Conservation (phyloP, 1,140 invertebrate species). For the Leptestheria dahalacensis region DNA sequence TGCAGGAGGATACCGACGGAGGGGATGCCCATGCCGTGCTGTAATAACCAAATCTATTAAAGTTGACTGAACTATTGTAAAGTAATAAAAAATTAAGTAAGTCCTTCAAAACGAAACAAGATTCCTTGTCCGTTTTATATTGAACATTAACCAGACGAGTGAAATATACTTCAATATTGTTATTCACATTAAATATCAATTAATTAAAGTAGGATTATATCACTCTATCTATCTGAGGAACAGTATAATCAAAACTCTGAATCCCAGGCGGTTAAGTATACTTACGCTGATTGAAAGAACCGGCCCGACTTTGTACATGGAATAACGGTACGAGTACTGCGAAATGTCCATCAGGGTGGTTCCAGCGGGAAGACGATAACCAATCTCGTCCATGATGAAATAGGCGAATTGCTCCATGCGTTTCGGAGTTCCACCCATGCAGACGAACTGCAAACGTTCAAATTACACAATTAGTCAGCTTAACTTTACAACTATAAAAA, state of each 20-base stretch:
- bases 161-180: no score
- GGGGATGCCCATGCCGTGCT: constrained; percentile 90
- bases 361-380: constrained; percentile 72
- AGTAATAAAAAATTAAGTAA: constrained; percentile 10
- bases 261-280: constrained; percentile 4
- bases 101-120: no score
- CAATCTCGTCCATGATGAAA: constrained; percentile 75
- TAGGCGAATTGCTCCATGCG: constrained; percentile 87
- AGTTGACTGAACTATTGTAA: no score
- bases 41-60: no score
- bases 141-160: no score
- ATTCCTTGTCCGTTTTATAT: no score
- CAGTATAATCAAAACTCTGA: no score
- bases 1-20: constrained; percentile 82
- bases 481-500: no score
- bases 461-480: no score
- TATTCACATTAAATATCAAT: no score
- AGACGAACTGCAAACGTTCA: constrained; percentile 65
- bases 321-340: constrained; percentile 81
- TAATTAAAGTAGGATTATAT: no score
- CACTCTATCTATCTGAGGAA: no score
- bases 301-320: constrained; percentile 94
- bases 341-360: constrained; percentile 77
- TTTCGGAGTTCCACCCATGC: constrained; percentile 91
- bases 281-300: constrained; percentile 81